Conservation (phyloP, 2,113 vertebrate genomes). For the Zosterops borbonicus region DNA sequence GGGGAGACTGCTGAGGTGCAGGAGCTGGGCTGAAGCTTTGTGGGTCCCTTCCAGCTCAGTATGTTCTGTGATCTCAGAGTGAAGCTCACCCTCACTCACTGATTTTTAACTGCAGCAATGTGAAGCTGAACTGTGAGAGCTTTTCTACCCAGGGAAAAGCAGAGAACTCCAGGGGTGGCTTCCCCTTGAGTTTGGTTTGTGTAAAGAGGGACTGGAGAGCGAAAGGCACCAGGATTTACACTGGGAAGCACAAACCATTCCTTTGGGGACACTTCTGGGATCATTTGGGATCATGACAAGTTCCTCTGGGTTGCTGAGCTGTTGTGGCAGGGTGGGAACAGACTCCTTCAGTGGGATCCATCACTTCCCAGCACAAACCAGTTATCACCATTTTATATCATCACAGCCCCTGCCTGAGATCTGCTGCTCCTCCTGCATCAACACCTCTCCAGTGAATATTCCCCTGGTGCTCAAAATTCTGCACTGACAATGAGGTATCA, state of each 20-base stretch:
- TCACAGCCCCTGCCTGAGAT: background rate
- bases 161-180: background rate
- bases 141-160: background rate
- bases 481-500: background rate
- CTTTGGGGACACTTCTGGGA: background rate
- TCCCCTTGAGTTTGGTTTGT: background rate
- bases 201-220: background rate
- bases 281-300: rapidly evolving
- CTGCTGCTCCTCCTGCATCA: background rate
- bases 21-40: background rate
- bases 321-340: background rate
- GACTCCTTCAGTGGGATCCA: background rate
- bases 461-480: background rate
- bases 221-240: background rate
- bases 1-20: background rate
- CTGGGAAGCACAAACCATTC: background rate
- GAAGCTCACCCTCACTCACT: background rate
- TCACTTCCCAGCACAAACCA: background rate
- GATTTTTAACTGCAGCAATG: rapidly evolving
- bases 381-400: background rate
- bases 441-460: background rate
- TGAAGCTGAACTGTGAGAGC: background rate
- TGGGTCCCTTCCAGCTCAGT: background rate
- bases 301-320: background rate
- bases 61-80: background rate